Percentiles rank a stretch among this genome's conserved stretches.
Evolutionary conservation across 1,140 invertebrate species (phyloP).

Genomic region (Dendroctonus valens): DNA sequence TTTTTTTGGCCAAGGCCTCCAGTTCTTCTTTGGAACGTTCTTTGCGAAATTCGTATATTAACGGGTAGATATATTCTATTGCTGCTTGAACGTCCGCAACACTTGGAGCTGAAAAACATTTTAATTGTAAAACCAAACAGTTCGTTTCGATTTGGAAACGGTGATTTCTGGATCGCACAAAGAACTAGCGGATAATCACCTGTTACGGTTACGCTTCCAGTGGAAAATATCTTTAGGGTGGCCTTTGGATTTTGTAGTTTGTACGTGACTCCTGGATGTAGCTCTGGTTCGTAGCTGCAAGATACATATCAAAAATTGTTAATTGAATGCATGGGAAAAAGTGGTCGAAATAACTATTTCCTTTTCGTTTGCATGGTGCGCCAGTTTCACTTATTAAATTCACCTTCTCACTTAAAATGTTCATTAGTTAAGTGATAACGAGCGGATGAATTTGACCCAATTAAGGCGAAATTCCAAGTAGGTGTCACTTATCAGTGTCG

Average conservation of each 20-base stretch:
- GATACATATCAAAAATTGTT: background rate
- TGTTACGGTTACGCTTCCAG: conserved; percentile 95
- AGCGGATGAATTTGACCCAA: too few species aligned
- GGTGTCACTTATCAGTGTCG: too few species aligned
- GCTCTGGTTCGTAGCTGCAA: conserved; percentile 92
- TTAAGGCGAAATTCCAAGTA: too few species aligned
- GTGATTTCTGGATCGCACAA: background rate
- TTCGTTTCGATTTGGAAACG: background rate
- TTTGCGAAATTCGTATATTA: conserved; percentile 90
- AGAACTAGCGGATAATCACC: conserved; percentile 56
- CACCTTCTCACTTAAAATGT: too few species aligned
- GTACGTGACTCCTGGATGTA: conserved; percentile 97
- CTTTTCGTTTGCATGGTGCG: too few species aligned
- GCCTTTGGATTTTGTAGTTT: conserved; percentile 88
- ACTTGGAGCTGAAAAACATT: conserved; percentile 74
- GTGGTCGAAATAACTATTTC: too few species aligned
- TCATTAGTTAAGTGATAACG: too few species aligned
- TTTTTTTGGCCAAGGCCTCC: conserved; percentile 39
- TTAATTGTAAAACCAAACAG: background rate
- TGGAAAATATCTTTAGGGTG: conserved; percentile 96
- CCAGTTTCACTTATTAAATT: too few species aligned
- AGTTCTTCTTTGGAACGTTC: conserved; percentile 69
- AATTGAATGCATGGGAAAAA: too few species aligned
- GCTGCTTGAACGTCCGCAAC: conserved; percentile 85
- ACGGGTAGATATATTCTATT: conserved; percentile 91